Evolutionary conservation across 2,113 vertebrate species (phyloP), one percentile per base, ranked within the genome.

Genomic region (Seriola quinqueradiata): DNA sequence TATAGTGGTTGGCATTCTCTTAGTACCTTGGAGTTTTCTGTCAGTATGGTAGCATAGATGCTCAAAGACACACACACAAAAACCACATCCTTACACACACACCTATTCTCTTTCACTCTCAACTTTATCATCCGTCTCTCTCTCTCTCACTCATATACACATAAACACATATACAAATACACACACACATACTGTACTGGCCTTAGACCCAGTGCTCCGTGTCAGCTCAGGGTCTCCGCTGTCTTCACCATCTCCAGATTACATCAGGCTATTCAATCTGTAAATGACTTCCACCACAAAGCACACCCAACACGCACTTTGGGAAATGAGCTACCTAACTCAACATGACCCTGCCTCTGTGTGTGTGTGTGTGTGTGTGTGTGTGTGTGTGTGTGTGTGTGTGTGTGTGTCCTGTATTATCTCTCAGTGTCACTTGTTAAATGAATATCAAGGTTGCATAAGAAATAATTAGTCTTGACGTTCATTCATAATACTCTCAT

Each of bases 221-320:
- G 89, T 92, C 87, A 89, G 80, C 76, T 64, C 76, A 38, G 82
- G 88, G 87, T 90, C 90, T 86, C 77, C 79, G 72, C 82, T 90
- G 91, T 92, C 92, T 92, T 92, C 88, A 93, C 94, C 88, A 93
- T 92, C 89, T 91, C 83, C 85, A 93, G 93, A 93, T 94, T 93
- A 94, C 93, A 94, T 93, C 91, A 90, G 82, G 89, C 88, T 92
- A 87, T 93, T 92, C 93, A 93, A 91, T 94, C 90, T 90, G 82
- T 93, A 92, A 95, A 93, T 93, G 92, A 93, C 92, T 92, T 91
- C 85, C 86, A 90, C 81, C 90, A 87, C 87, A 92, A 90, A 91
- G 90, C 89, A 89, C 91, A 91, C 84, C 82, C 93, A 91, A 89
- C 92, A 84, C 87, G 89, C 93, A 94, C 93, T 95, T 90, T 94